Evolutionary conservation across 2,797 vertebrate genomes (phyloP).

Genomic region (Arnoldichthys spilopterus): DNA sequence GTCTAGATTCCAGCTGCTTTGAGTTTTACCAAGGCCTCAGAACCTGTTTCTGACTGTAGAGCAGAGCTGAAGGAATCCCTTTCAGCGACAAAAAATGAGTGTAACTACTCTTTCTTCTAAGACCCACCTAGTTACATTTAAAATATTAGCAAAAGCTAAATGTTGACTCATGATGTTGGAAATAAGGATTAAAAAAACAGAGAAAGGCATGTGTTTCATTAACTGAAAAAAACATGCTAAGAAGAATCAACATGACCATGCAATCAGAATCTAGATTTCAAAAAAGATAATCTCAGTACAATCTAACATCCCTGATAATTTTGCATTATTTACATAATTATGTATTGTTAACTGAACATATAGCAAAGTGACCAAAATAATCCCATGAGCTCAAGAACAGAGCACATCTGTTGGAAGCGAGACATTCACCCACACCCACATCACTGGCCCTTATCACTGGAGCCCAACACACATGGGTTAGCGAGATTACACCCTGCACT

Average conservation of each 20-base stretch:
- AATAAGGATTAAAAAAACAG: background rate
- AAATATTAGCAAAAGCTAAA: no score
- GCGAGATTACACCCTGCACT: slow-evolving; percentile 68
- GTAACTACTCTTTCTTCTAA: no score
- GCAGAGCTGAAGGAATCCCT: background rate
- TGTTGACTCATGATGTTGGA: no score
- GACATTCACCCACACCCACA: slow-evolving; percentile 60
- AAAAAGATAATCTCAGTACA: no score
- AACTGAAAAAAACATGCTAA: no score
- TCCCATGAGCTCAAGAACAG: background rate
- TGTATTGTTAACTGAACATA: background rate
- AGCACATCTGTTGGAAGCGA: background rate
- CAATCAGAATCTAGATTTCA: no score
- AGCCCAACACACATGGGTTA: slow-evolving; percentile 61
- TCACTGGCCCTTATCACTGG: slow-evolving; percentile 67
- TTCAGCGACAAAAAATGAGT: background rate
- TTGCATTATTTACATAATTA: background rate
- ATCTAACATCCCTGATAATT: background rate
- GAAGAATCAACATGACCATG: no score
- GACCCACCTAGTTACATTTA: no score
- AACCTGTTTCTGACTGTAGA: background rate
- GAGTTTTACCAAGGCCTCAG: slow-evolving; percentile 1
- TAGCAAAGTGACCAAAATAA: background rate
- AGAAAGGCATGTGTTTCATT: no score
- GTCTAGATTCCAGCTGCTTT: slow-evolving; percentile 8